Evolutionary conservation across 2,888 invertebrate species (phyloP), one percentile per base, ranked within the genome.

Genomic region (Protodeltote pygarga): DNA sequence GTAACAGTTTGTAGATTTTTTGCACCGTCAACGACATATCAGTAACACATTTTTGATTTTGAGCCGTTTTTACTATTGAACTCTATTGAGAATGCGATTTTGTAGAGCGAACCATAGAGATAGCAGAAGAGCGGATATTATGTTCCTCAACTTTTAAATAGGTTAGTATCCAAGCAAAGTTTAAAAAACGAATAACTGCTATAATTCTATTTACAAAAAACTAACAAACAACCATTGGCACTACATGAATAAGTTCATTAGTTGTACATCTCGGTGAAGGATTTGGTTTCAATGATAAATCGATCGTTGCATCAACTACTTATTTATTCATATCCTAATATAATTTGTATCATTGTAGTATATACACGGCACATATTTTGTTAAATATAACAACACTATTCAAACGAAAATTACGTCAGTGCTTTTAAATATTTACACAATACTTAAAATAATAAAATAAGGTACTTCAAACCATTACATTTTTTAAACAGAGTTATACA

Each of bases 351-450:
- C 76, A 79, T 73, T n/a, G n/a, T 82, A 70, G 71, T 90, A 92
- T 90, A 78, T 90, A 92, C 91, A 92, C 87, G 89, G 88, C 88
- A 90, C 89, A 79, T 80, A 75, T 64, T 82, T 85, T 83, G 80
- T 85, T 83, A 81, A 79, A 75, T 75, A 77, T 69, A 69, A 75
- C 71, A 75, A 79, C 72, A 75, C 73, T 80, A 82, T 76, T 67
- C 70, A 76, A 81, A 82, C 72, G 68, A 75, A 77, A 79, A 63
- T 75, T 77, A 75, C 74, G 71, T 86, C 83, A 82, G 83, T 83
- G 83, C 80, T 83, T 81, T 76, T 77, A 73, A 75, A 77, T 87
- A 87, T 87, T 85, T 87, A 88, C 88, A 89, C 67, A 75, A 71
- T 79, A 77, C 82, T 82, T 86, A 87, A 57, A 71, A 75, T 62